Base-by-base conservation (phyloP, 2,888 invertebrate species). In the Meteorus colon region DNA sequence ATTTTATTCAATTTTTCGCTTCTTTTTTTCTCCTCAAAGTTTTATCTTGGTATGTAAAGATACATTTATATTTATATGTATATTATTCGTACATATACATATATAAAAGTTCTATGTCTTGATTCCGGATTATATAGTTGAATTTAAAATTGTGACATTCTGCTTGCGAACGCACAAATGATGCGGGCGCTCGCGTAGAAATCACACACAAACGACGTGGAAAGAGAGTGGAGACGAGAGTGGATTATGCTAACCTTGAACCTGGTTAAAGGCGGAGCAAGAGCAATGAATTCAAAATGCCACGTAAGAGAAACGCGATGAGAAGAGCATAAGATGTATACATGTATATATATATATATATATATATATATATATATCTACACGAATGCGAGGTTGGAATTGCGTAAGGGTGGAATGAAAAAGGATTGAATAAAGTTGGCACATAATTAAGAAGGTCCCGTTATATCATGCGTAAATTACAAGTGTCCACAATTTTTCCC, bases 261-360 rank as follows among this genome's bases (percentile, higher is more conserved):
- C 68, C 48, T 68, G 68, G 48, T 19, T 41, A 66, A 37, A 34
- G 48, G 67, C 73, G 51, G 59, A 74, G 59, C 59, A 24, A 62
- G 68, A 68, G 74, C 67, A 74, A 74, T 74, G 74, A 74, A 74
- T 74, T 74, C 62, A 48, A 74, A 69, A 74, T 69, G 68, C 62
- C 67, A 74, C 74, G 19, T 2, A 19, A 74, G 60, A 27, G 68
- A 37, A 60, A 62, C 66, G 51, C n/a, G 34, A 71, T 65, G 65
- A 65, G 51, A 70, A n/a, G 27, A 67, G 19, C 41, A 41, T 34
- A 34, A 8, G 8, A 27, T 19, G n/a, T 14, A n/a, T 24, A 51
- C 19, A 63, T 29, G 27, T 55, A 65, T 27, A 73, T 34, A 63
- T n/a, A 73, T 34, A 63, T n/a, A 73, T 34, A 63, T n/a, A 27